Conservation (phyloP, 1,140 invertebrate species). For the Schmidtea mediterranea region DNA sequence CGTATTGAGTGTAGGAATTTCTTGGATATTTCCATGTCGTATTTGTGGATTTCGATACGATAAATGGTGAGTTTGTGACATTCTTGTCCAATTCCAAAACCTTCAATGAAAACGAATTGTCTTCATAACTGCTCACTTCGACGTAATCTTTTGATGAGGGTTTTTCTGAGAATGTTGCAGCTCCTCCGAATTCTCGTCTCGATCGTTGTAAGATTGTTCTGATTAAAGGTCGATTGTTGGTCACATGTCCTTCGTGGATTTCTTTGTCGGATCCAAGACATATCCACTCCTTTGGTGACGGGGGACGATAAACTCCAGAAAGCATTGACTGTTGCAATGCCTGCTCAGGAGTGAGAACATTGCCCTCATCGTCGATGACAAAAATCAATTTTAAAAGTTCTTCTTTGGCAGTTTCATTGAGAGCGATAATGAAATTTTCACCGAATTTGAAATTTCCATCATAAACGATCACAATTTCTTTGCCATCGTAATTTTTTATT, state of each 20-base stretch:
- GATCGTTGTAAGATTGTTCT: slow-evolving; percentile 9
- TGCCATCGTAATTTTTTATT: not conserved
- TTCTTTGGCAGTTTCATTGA: not conserved
- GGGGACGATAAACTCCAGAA: not conserved
- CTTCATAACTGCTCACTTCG: slow-evolving; percentile 9
- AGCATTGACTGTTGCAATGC: not conserved
- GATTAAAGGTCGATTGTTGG: not conserved
- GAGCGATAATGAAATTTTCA: not conserved
- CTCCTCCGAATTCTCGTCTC: slow-evolving; percentile 20
- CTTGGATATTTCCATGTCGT: slow-evolving; percentile 23
- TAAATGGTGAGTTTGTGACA: slow-evolving; percentile 11
- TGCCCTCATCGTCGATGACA: not conserved
- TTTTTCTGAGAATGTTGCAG: slow-evolving; percentile 15
- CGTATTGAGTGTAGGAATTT: slow-evolving; percentile 22
- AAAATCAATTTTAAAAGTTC: not conserved
- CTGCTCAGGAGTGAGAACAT: not conserved
- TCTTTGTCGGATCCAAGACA: not conserved
- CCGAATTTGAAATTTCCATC: not conserved
- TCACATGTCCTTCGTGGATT: not conserved
- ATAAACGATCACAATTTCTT: not conserved
- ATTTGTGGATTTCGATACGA: slow-evolving; percentile 12
- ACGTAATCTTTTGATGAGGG: slow-evolving; percentile 22
- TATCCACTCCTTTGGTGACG: not conserved
- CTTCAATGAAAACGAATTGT: slow-evolving; percentile 12
- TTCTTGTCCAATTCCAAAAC: slow-evolving; percentile 19